Percentiles rank a stretch among this genome's conserved stretches.
These are phyloP conservation scores for Leptinotarsa juncta DNA, from an alignment of 2,888 invertebrate genomes.

Conservation along the genomic window DNA sequence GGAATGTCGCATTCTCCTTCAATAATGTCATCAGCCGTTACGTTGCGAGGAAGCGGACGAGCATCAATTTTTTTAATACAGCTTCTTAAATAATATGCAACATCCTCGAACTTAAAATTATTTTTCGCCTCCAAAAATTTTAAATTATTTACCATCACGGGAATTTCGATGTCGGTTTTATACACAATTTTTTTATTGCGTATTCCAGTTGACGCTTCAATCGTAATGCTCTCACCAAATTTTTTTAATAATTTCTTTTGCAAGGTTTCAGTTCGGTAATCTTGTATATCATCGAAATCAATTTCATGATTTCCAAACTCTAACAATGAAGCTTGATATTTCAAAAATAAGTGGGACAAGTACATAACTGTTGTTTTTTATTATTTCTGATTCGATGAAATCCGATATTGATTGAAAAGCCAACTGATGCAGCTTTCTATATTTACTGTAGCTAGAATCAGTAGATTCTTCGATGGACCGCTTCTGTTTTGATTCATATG, in stretches of 20 bases:
- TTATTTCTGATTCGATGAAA: slow-evolving; percentile 38
- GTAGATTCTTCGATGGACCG: slow-evolving; percentile 37
- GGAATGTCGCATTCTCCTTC: slow-evolving; percentile 30
- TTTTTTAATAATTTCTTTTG: slow-evolving; percentile 47
- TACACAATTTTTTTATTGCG: slow-evolving; percentile 49
- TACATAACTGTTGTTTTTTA: slow-evolving; percentile 35
- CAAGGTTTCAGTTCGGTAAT: slow-evolving; percentile 52
- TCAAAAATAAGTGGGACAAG: slow-evolving; percentile 38
- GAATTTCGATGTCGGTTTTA: slow-evolving; percentile 49
- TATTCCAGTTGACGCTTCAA: slow-evolving; percentile 47
- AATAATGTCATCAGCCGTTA: slow-evolving; percentile 38
- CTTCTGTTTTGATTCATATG: slow-evolving; percentile 39
- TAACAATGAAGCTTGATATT: slow-evolving; percentile 47
- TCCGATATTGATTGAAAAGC: neutral
- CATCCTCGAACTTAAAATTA: slow-evolving; percentile 47
- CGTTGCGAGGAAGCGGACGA: slow-evolving; percentile 34
- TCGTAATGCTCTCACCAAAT: slow-evolving; percentile 50
- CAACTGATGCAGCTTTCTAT: slow-evolving; percentile 36
- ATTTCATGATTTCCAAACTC: slow-evolving; percentile 50
- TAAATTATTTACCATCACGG: slow-evolving; percentile 47
- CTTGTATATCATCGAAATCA: slow-evolving; percentile 46
- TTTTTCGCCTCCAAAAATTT: slow-evolving; percentile 44
- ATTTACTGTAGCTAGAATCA: slow-evolving; percentile 31
- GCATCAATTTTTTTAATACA: slow-evolving; percentile 50
- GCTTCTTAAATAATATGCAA: slow-evolving; percentile 52